Percentiles rank a stretch among this genome's conserved stretches.
phyloP scores from a whole-genome alignment of 2,888 invertebrate species.

The Drosophila mimetica region DNA sequence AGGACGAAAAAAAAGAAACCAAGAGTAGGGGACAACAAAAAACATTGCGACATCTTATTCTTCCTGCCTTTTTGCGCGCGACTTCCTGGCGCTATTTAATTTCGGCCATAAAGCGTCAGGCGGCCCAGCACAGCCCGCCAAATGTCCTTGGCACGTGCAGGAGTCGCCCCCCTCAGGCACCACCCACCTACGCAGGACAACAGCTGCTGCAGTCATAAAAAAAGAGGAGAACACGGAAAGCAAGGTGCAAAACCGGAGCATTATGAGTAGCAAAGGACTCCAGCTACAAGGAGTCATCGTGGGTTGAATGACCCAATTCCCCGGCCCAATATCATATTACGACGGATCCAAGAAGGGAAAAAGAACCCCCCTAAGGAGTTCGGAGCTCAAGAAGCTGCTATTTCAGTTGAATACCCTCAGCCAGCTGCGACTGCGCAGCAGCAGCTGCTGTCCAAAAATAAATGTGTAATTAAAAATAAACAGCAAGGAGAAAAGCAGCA shows the following conservation, averaged over 20 bases:
- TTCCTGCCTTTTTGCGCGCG: constrained; percentile 42
- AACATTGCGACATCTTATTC: constrained; percentile 33
- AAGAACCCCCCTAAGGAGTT: constrained; percentile 3
- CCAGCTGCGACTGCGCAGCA: constrained; percentile 75
- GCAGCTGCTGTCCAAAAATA: constrained; percentile 58
- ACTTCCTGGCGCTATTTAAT: constrained; percentile 72
- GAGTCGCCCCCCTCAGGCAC: constrained; percentile 2
- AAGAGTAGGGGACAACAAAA: constrained; percentile 9
- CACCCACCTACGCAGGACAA: constrained; percentile 3
- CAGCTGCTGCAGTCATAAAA: constrained; percentile 56
- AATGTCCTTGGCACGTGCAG: constrained; percentile 69
- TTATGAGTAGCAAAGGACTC: constrained; percentile 52
- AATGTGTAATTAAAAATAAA: constrained; percentile 75
- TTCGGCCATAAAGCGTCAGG: constrained; percentile 57
- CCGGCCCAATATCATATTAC: constrained; percentile 57
- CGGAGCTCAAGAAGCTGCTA: neutral
- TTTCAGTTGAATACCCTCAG: constrained; percentile 56
- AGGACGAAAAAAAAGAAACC: too few species aligned
- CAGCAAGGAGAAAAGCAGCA: constrained; percentile 20
- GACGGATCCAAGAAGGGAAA: constrained; percentile 6
- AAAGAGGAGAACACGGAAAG: neutral
- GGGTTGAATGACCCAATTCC: constrained; percentile 74
- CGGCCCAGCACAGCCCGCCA: constrained; percentile 4
- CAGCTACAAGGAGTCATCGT: constrained; percentile 9
- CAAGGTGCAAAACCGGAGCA: constrained; percentile 23